Base-by-base conservation (phyloP, 2,888 invertebrate species). In the Stenoptilia bipunctidactyla region DNA sequence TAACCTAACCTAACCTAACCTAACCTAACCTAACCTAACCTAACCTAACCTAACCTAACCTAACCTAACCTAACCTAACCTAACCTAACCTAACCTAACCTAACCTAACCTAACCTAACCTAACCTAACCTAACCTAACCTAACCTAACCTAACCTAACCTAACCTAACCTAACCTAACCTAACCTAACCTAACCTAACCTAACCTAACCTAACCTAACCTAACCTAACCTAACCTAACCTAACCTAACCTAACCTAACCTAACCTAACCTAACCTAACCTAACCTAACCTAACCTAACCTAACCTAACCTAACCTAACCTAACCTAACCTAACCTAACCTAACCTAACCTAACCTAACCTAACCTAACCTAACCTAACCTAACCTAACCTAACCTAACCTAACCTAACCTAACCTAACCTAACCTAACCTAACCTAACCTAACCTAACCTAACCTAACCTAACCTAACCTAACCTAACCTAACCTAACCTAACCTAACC, bases 281-380 rank as follows among this genome's bases (percentile, higher is more conserved):
- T 44, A 47, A 47, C 47, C 47, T 45, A 47, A 47, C 47, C 45
- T 44, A 47, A 47, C 47, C 47, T 45, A 47, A 47, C 47, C 45
- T 43, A 47, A 47, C 47, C 47, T 45, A 47, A 47, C 47, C 45
- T 43, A 47, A 47, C 47, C 47, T 45, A 47, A 47, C 47, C 47
- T 45, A 47, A 47, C 43, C 44, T 42, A 46, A 44, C 46, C 44
- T 46, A 43, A 43, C 43, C 45, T 42, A 46, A 46, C 46, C 46
- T 44, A 47, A 47, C 47, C 47, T 45, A 45, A 45, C 47, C 45
- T 42, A 40, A 40, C 36, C 45, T 35, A 42, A 45, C 45, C 42
- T 42, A 45, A 45, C 45, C 42, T 40, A 41, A 42, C 40, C 42
- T 37, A 42, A 34, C 36, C 20, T 41, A 15, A 34, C 38, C 35